Evolutionary conservation across 2,888 invertebrate genomes (phyloP).

Genomic region (Acanthosepion pharaonis): DNA sequence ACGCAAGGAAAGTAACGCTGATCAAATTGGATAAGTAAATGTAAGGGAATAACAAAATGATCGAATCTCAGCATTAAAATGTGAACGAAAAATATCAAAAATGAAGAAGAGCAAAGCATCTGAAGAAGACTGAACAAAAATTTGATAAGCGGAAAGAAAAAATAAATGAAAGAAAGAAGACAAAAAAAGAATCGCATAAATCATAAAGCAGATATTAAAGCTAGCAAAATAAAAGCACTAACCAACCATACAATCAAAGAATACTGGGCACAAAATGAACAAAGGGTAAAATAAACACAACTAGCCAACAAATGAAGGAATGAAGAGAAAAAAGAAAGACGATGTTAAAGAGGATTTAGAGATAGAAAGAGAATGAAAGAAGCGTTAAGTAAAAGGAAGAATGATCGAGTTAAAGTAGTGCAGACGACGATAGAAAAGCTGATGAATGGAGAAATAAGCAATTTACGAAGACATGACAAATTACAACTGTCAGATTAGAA

Average conservation of each 20-base stretch:
- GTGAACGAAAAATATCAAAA: too few species aligned
- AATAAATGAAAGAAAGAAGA: not conserved
- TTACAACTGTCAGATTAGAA: constrained; percentile 33
- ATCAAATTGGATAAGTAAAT: not conserved
- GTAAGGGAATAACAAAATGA: too few species aligned
- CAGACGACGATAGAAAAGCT: not conserved
- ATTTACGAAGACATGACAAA: constrained; percentile 33
- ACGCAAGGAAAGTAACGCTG: not conserved
- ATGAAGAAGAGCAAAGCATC: too few species aligned
- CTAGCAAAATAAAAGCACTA: not conserved
- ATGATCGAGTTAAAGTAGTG: constrained; percentile 12
- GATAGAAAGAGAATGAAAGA: not conserved
- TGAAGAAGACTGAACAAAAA: not conserved
- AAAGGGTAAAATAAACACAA: not conserved
- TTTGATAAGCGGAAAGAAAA: not conserved
- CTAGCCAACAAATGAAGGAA: not conserved
- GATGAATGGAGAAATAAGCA: constrained; percentile 21
- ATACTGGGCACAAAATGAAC: not conserved
- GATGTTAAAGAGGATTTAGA: not conserved
- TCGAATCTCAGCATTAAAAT: too few species aligned
- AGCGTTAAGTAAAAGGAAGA: not conserved
- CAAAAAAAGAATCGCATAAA: not conserved
- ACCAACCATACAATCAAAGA: not conserved
- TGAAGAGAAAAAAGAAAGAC: not conserved
- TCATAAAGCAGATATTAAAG: not conserved